phyloP scores from a whole-genome alignment of 2,797 vertebrate genomes.

The Cryptoblepharus egeriae region DNA sequence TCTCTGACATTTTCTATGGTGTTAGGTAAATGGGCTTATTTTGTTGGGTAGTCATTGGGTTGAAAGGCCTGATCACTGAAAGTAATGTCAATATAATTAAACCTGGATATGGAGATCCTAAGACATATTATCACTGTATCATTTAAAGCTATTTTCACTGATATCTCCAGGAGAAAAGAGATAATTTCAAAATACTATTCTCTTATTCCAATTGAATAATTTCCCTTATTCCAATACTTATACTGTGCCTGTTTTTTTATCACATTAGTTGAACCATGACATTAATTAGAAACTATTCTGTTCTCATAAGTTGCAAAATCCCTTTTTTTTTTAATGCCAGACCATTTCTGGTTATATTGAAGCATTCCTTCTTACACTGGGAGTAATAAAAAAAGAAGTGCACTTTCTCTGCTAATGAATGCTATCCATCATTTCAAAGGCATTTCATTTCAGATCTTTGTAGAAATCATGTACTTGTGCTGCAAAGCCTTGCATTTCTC shows the following conservation, averaged over 20 bases:
- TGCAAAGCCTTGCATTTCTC: not conserved
- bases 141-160: not conserved
- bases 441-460: conserved; percentile 32
- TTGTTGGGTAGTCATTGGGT: not conserved
- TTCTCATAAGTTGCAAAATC: conserved; percentile 36
- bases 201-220: no score
- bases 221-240: no score
- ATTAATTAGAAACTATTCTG: conserved; percentile 46
- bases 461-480: conserved; percentile 5
- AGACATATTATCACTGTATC: not conserved
- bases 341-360: conserved; percentile 46
- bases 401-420: conserved; percentile 30
- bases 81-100: not conserved
- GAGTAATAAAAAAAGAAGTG: conserved; percentile 33
- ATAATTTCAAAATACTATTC: not conserved
- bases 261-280: conserved; percentile 28
- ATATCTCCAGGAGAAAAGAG: not conserved
- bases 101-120: not conserved
- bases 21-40: no score
- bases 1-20: not conserved
- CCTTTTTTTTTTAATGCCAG: conserved; percentile 7
- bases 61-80: not conserved
- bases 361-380: not conserved
- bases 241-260: conserved; percentile 15
- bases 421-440: conserved; percentile 30